These are phyloP conservation scores for Sicus ferrugineus DNA, from an alignment of 2,888 invertebrate genomes.

Conservation along the genomic window DNA sequence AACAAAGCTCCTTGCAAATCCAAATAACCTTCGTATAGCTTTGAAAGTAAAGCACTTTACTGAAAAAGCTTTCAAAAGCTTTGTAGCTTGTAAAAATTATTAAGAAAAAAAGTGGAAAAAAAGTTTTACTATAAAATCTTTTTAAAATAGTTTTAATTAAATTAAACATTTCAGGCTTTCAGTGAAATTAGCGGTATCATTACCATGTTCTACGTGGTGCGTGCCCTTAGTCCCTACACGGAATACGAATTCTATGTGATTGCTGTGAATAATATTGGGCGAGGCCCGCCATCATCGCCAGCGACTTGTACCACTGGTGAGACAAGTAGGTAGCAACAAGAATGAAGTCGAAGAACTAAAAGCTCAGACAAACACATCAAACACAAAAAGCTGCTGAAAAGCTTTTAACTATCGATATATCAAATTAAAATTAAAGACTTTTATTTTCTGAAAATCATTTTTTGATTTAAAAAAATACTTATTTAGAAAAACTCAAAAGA, in stretches of 20 bases:
- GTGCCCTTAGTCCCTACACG: constrained; percentile 90
- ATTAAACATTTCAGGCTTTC: constrained; percentile 72
- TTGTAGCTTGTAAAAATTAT: too few relatives aligned
- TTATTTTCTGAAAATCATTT: background rate
- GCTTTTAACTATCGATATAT: background rate
- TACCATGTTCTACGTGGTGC: constrained; percentile 90
- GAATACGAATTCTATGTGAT: constrained; percentile 96
- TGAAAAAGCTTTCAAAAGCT: too few relatives aligned
- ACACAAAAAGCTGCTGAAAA: background rate
- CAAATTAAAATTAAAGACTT: background rate
- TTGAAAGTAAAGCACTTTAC: too few relatives aligned
- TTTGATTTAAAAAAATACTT: background rate
- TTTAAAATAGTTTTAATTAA: constrained; percentile 10
- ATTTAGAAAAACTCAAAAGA: background rate
- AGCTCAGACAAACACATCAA: background rate
- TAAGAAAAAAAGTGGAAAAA: too few relatives aligned
- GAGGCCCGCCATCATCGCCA: constrained; percentile 87
- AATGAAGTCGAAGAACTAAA: background rate
- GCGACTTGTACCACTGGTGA: constrained; percentile 95
- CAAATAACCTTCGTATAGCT: too few relatives aligned
- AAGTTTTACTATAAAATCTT: background rate
- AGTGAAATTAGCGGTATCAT: constrained; percentile 93
- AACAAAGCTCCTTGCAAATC: too few relatives aligned
- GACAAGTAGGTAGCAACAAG: constrained; percentile 88
- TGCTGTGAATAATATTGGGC: constrained; percentile 93